phyloP scores from a whole-genome alignment of 2,797 vertebrate genomes.

The Jordanella pulchra region DNA sequence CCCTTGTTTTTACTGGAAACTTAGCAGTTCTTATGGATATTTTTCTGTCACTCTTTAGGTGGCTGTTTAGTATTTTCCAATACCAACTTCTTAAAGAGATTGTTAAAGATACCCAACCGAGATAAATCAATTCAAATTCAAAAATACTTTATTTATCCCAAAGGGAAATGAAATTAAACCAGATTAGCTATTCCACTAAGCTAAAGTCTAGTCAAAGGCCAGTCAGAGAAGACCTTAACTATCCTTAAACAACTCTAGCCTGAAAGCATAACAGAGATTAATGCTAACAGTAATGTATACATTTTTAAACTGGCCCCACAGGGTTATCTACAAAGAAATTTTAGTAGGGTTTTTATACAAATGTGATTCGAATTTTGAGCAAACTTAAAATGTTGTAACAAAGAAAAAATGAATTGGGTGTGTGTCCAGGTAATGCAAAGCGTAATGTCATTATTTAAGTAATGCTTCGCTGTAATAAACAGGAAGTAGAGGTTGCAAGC shows the following conservation, averaged over 20 bases:
- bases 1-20: constrained; percentile 27
- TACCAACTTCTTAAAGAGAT: neutral
- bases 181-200: neutral
- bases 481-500: no score
- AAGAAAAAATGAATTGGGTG: no score
- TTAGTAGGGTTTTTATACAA: no score
- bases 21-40: constrained; percentile 6
- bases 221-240: neutral
- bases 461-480: no score
- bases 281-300: neutral
- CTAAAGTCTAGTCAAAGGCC: neutral
- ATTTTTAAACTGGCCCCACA: neutral
- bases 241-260: neutral
- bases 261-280: neutral
- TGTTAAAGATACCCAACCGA: neutral
- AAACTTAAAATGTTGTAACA: no score
- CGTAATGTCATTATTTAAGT: no score
- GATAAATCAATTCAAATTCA: no score
- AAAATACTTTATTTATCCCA: no score
- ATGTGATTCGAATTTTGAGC: no score
- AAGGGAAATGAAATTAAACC: no score
- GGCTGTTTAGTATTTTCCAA: constrained; percentile 3
- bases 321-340: neutral
- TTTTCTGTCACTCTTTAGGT: constrained; percentile 16
- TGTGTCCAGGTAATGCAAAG: no score